Conservation (phyloP, 2,113 vertebrate species). For the Corythornis vintsioides region DNA sequence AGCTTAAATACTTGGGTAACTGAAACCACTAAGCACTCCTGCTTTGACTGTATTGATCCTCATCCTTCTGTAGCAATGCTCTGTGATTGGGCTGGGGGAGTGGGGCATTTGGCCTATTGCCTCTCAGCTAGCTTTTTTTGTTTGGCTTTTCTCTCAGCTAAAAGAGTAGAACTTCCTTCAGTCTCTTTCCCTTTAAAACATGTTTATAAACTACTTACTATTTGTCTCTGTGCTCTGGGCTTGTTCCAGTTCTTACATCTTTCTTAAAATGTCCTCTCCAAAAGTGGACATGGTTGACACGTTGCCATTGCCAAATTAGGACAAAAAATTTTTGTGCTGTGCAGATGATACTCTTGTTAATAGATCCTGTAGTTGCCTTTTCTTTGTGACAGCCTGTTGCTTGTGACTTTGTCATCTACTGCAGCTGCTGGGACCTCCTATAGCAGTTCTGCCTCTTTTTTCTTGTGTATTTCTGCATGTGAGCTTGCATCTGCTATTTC, state of each 20-base stretch:
- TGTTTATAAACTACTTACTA: background rate
- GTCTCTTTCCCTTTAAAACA: background rate
- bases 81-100: background rate
- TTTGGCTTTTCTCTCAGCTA: background rate
- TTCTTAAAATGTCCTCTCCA: background rate
- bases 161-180: background rate
- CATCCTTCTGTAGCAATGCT: background rate
- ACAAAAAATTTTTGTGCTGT: background rate
- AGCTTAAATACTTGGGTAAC: background rate
- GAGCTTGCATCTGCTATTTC: background rate
- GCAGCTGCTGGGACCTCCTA: background rate
- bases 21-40: background rate
- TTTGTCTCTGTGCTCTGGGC: background rate
- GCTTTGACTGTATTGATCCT: background rate
- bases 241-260: background rate
- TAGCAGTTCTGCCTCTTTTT: background rate
- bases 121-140: background rate
- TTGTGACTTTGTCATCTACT: background rate
- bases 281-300: background rate
- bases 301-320: constrained; percentile 3
- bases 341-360: background rate
- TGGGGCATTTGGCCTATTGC: background rate
- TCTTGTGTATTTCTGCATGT: background rate
- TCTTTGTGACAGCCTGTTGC: background rate
- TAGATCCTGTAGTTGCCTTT: background rate